phyloP scores from a whole-genome alignment of 2,797 vertebrate species.

The Pyrocephalus nanus region DNA sequence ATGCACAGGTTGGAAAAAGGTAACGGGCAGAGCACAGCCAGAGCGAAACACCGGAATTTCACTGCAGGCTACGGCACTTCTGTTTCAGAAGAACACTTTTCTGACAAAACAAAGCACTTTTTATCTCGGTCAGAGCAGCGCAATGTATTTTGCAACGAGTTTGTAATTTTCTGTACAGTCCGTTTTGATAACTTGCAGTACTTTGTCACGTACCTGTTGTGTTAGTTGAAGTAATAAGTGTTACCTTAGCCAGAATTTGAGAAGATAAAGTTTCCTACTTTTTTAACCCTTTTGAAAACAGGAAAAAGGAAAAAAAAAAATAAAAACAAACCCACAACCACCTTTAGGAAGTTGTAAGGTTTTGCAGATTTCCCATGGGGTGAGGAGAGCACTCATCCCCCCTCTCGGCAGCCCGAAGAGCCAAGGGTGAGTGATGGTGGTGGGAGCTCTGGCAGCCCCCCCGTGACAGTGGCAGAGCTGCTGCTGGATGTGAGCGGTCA shows the following conservation, averaged over 20 bases:
- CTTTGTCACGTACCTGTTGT: conserved; percentile 96
- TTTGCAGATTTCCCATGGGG: conserved; percentile 54
- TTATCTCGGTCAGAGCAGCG: conserved; percentile 85
- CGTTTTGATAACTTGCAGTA: conserved; percentile 97
- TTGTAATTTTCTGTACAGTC: conserved; percentile 97
- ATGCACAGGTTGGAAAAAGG: background rate
- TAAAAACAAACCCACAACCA: background rate
- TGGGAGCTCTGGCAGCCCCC: background rate
- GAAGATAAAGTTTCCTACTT: conserved; percentile 90
- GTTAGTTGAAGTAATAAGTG: conserved; percentile 91
- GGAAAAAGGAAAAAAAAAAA: background rate
- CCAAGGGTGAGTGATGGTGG: background rate
- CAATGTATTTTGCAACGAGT: conserved; percentile 97
- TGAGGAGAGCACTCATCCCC: conserved; percentile 25
- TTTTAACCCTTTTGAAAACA: conserved; percentile 82
- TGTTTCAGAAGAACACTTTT: conserved; percentile 79
- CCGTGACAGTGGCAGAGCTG: background rate
- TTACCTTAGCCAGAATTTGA: conserved; percentile 87
- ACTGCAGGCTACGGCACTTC: conserved; percentile 63
- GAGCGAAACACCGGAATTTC: conserved; percentile 53
- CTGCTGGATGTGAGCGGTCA: background rate
- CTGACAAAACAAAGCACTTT: conserved; percentile 77
- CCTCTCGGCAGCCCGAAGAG: conserved; percentile 22
- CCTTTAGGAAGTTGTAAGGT: conserved; percentile 61
- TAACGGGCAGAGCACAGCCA: conserved; percentile 71